Evolutionary conservation across 2,888 invertebrate species (phyloP).

Genomic region (Ectobius pallidus): DNA sequence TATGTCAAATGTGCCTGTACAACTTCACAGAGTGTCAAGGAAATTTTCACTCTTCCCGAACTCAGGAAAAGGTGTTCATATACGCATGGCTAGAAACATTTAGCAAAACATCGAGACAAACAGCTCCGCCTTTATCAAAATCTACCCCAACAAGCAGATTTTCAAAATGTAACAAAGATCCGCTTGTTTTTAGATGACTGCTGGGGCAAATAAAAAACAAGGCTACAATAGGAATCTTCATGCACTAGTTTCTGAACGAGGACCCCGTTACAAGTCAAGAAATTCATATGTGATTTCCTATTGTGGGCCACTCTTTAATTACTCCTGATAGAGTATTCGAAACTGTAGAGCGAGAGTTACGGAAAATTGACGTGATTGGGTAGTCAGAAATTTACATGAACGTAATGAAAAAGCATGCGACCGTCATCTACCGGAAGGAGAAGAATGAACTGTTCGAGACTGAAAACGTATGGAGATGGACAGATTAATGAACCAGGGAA

Average conservation of each 20-base stretch:
- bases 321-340: slow-evolving; percentile 22
- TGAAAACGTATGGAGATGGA: too few relatives aligned
- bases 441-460: slow-evolving; percentile 19
- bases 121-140: too few relatives aligned
- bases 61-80: too few relatives aligned
- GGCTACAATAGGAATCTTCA: slow-evolving; percentile 25
- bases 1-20: too few relatives aligned
- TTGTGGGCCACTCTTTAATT: slow-evolving; percentile 25
- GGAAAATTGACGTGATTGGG: slow-evolving; percentile 27
- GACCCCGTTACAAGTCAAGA: not conserved
- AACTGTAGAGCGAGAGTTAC: slow-evolving; percentile 26
- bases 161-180: too few relatives aligned
- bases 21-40: too few relatives aligned
- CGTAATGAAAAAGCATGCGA: slow-evolving; percentile 12
- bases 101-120: too few relatives aligned
- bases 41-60: too few relatives aligned
- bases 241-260: slow-evolving; percentile 27
- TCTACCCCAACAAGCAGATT: too few relatives aligned
- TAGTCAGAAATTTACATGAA: slow-evolving; percentile 22
- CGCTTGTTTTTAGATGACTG: too few relatives aligned
- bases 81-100: too few relatives aligned
- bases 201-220: too few relatives aligned
- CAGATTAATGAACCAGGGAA: slow-evolving; percentile 27
- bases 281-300: slow-evolving; percentile 24
- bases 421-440: slow-evolving; percentile 10